phyloP scores from a whole-genome alignment of 2,888 invertebrate genomes.

The Malthinus flaveolus region DNA sequence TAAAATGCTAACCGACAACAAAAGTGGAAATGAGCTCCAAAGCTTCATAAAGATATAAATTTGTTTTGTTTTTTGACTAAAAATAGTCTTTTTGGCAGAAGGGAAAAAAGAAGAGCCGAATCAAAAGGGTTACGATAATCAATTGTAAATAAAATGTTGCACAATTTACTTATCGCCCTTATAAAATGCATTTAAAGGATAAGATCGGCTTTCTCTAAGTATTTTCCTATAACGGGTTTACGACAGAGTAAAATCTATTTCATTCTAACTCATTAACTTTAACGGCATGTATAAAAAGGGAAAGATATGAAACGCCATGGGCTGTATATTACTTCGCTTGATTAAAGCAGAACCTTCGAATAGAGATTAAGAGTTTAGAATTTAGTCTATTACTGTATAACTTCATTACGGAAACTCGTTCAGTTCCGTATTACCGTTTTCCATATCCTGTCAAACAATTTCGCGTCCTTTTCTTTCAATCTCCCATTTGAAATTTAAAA shows the following conservation, averaged over 20 bases:
- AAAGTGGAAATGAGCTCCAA: too few relatives aligned
- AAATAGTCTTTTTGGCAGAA: neutral
- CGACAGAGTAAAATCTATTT: constrained; percentile 46
- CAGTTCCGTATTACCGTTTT: constrained; percentile 27
- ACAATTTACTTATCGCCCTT: constrained; percentile 47
- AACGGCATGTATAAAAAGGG: constrained; percentile 35
- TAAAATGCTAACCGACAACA: too few relatives aligned
- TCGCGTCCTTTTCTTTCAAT: constrained; percentile 18
- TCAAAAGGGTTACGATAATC: constrained; percentile 6
- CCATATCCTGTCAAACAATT: constrained; percentile 23
- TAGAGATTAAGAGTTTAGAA: constrained; percentile 40
- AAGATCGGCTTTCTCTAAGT: constrained; percentile 46
- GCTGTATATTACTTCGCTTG: constrained; percentile 39
- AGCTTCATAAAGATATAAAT: too few relatives aligned
- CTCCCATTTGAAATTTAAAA: constrained; percentile 9
- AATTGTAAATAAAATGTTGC: constrained; percentile 28
- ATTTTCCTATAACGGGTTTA: constrained; percentile 49
- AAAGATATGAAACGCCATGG: constrained; percentile 31
- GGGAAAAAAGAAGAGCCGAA: neutral
- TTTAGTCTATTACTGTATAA: constrained; percentile 30
- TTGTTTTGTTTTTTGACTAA: neutral
- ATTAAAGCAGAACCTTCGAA: constrained; percentile 42
- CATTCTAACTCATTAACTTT: constrained; percentile 50
- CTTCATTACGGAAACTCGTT: constrained; percentile 27
- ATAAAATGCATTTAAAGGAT: constrained; percentile 48